Evolutionary conservation across 2,797 vertebrate species (phyloP).

Genomic region (Numenius phaeopus): DNA sequence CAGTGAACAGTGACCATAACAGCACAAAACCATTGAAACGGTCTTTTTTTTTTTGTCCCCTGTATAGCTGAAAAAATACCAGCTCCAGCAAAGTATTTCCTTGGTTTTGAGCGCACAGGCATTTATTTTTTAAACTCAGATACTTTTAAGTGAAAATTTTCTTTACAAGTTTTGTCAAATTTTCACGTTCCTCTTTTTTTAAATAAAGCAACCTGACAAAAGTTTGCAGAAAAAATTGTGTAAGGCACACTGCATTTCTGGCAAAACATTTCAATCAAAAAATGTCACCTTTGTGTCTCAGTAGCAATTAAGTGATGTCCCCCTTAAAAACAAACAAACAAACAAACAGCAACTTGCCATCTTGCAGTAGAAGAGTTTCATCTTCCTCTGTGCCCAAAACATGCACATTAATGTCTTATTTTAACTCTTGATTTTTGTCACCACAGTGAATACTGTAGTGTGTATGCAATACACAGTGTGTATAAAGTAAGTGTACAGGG

Average conservation of each 20-base stretch:
- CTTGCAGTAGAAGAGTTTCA: background rate
- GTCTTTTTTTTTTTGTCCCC: rapidly evolving
- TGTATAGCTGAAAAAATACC: background rate
- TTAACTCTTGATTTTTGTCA: background rate
- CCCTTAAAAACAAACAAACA: background rate
- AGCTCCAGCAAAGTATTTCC: background rate
- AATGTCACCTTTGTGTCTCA: background rate
- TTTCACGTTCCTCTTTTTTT: background rate
- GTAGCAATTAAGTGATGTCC: background rate
- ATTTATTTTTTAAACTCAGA: background rate
- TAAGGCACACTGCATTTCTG: background rate
- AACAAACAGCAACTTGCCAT: background rate
- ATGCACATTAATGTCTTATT: background rate
- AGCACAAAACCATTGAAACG: background rate
- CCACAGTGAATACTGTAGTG: rapidly evolving
- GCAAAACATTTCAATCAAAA: background rate
- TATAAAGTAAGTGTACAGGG: background rate
- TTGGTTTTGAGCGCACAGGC: background rate
- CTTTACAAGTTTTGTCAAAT: background rate
- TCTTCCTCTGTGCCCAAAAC: background rate
- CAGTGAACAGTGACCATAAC: background rate
- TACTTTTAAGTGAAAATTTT: background rate
- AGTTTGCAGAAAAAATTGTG: background rate
- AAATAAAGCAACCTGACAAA: background rate
- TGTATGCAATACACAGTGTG: rapidly evolving